Base-by-base conservation (phyloP, 37 sponge, comb jelly and placozoan species). In the Hormiphora californensis region DNA sequence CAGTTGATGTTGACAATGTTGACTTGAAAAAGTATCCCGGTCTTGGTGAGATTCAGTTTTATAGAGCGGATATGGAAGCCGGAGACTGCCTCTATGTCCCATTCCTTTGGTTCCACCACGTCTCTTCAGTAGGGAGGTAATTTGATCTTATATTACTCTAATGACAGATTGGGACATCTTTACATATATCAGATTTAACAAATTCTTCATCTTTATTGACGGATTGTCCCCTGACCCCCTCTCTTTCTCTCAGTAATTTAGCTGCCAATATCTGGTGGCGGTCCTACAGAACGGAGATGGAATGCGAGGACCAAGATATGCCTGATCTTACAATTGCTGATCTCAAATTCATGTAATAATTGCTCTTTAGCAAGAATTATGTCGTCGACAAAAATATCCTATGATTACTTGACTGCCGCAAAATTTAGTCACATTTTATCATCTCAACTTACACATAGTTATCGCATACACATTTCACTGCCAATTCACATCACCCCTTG, bases 1-100 rank as follows among this genome's bases (percentile, higher is more conserved):
- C 86, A 0, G 86, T 86, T 54, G 57, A 86, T 86, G 86, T 86
- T 35, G 86, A 86, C 36, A 54, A 57, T 54, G 86, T 86, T n/a
- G 86, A 86, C 28, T 4, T n/a, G 4, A 55, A 39, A 2, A 55
- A 55, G 40, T 55, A 36, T 21, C 57, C 86, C 7, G 62, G 61
- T n/a, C 40, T 86, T 21, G 12, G 8, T 21, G 40, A 86, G n/a
- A 57, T 32, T 8, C 25, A 49, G 54, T 86, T 59, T 35, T 57
- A 85, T 55, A 59, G 39, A 54, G 86, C 40, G 7, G 5, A 39
- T 17, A 86, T 86, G 86, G 86, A 86, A 86, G 55, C 86, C 21
- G 86, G 86, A 19, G 86, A 86, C 28, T 86, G 86, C 33, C 39
- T 86, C 2, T 86, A 86, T 49, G 54, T 86, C 0, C 86, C 86